phyloP scores from a whole-genome alignment of 2,113 vertebrate genomes.

The Oenanthe oenanthe region DNA sequence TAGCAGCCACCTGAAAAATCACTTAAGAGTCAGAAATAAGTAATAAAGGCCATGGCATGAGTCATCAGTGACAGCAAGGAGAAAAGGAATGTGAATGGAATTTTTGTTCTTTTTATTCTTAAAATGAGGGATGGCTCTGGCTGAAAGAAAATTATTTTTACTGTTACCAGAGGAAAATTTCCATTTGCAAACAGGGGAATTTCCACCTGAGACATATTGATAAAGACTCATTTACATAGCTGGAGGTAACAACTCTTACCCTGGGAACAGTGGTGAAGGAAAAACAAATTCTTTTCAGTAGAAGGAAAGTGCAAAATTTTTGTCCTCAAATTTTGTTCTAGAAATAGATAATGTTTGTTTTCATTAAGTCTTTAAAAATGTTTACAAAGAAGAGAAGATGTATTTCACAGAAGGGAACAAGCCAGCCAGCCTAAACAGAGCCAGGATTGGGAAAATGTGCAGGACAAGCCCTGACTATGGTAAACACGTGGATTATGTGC shows the following conservation, averaged over 20 bases:
- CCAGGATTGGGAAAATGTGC: not conserved
- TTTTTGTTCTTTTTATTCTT: not conserved
- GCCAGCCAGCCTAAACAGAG: not conserved
- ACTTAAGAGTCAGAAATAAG: slow-evolving; percentile 59
- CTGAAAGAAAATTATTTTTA: slow-evolving; percentile 3
- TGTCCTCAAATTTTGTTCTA: slow-evolving; percentile 24
- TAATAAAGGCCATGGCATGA: slow-evolving; percentile 23
- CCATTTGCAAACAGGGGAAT: slow-evolving; percentile 19
- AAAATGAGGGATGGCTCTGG: not conserved
- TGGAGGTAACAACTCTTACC: not conserved
- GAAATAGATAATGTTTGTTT: slow-evolving; percentile 60
- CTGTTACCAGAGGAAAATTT: slow-evolving; percentile 11
- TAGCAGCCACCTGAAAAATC: slow-evolving; percentile 65
- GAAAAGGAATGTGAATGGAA: slow-evolving; percentile 11
- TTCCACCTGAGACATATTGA: slow-evolving; percentile 27
- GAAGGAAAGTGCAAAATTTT: slow-evolving; percentile 17
- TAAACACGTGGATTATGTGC: not conserved
- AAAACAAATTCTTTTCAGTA: not conserved
- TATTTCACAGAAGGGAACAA: slow-evolving; percentile 21
- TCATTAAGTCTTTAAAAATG: slow-evolving; percentile 26
- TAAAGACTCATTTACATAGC: slow-evolving; percentile 24
- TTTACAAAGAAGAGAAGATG: slow-evolving; percentile 17
- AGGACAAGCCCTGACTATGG: not conserved
- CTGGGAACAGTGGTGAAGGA: slow-evolving; percentile 22
- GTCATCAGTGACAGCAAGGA: slow-evolving; percentile 23